Evolutionary conservation across 2,797 vertebrate species (phyloP), one percentile per base, ranked within the genome.

Genomic region (Galagoides demidoff): DNA sequence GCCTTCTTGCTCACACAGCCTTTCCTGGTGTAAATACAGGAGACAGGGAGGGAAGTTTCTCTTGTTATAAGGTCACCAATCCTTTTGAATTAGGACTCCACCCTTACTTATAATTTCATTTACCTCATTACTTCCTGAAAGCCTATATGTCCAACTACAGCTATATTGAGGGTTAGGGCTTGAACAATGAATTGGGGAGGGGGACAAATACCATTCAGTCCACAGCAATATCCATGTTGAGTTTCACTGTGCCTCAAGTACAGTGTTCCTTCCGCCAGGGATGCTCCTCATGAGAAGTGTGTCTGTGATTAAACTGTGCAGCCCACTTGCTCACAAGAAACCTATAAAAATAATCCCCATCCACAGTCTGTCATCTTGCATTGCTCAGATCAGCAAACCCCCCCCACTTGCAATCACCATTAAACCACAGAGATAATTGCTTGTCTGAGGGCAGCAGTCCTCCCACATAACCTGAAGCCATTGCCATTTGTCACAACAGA

Each of bases 401-500:
- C 66, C 73, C 5, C n/a, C 55, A 52, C 63, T 81, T 27, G 74
- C 76, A 78, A 16, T 13, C 19, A 71, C 89, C n/a, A 63, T 76
- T 79, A 97, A 96, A 59, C 70, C 39, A 0, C 90, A 66, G 16
- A 82, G 89, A 95, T 91, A 95, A 95, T 96, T 74, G 39, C 1
- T 37, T 90, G 1, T 90, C 81, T 19, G 59, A 87, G 16, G 61
- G 81, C 43, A 68, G 70, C 7, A 0, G n/a, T 71, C 57, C 93
- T 92, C 95, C 76, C 78, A 45, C 2, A 19, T 85, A 96, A 95
- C 96, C 97, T 79, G n/a, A 95, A 98, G 97, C 71, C 92, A 34
- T 29, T 43, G 0, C 57, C 0, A 49, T 96, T 91, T 97, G 96
- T 97, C 97, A 97, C 34, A 97, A 95, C 25, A 37, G 11, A 88